Evolutionary conservation across 2,797 vertebrate genomes (phyloP).

Genomic region (Vireo griseus): DNA sequence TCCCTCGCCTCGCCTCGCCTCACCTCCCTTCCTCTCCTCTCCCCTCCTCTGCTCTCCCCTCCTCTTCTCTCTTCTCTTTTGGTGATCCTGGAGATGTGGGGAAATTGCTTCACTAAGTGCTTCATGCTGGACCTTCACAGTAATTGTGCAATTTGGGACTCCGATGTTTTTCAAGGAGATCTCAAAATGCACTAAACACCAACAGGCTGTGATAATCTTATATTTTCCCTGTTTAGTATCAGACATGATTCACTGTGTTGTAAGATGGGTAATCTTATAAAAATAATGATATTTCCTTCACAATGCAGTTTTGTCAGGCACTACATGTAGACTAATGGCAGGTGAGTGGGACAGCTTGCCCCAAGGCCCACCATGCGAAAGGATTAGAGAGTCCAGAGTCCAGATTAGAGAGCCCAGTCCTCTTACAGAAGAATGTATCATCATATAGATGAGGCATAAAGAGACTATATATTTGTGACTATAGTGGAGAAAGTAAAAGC

Average conservation of each 20-base stretch:
- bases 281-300: background rate
- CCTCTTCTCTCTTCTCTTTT: background rate
- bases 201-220: background rate
- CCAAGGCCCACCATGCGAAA: background rate
- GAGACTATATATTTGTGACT: background rate
- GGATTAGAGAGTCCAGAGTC: background rate
- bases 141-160: background rate
- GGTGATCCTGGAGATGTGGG: background rate
- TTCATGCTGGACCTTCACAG: background rate
- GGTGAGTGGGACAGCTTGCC: background rate
- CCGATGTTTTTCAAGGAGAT: background rate
- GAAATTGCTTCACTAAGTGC: background rate
- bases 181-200: background rate
- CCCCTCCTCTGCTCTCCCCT: background rate
- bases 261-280: background rate
- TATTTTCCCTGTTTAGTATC: background rate
- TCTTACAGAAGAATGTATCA: background rate
- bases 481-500: background rate
- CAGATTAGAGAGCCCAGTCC: background rate
- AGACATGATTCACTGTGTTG: background rate
- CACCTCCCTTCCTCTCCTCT: background rate
- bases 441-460: fast-evolving
- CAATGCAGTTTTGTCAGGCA: background rate
- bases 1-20: too few species aligned
- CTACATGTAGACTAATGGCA: background rate